Base-by-base conservation (phyloP, 2,113 vertebrate genomes). In the Channa maculata region DNA sequence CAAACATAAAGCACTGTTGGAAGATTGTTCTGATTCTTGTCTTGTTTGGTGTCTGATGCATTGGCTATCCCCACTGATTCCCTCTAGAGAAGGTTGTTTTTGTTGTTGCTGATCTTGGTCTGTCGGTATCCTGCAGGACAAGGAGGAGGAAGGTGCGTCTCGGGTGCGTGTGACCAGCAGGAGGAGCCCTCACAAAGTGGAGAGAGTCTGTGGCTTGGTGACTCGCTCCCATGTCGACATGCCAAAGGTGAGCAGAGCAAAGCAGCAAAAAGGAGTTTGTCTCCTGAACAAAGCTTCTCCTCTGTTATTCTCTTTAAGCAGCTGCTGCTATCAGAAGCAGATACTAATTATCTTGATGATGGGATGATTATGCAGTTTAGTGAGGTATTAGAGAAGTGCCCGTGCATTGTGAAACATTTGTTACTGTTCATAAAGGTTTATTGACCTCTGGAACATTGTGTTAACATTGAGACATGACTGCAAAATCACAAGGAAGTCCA, bases 111-210 rank as follows among this genome's bases (percentile, higher is more conserved):
- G 34, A 0, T 46, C 54, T 52, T 4, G 24, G 34, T 15, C 4
- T 44, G 9, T 68, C 0, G 67, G n/a, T 79, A 46, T 54, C 14
- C 73, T 44, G n/a, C 61, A 92, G 85, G 81, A 80, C 5, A 72
- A 71, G 73, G 81, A 79, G 10, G 75, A 78, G 50, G 89, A 91
- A 52, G 88, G 90, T 51, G 91, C 92, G 74, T 92, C 87, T 52
- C 90, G 84, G 41, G 93, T 95, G 9, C 84, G 82, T 59, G 92
- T 95, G 82, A 94, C 92, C 85, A 93, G 92, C 89, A 93, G 92
- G 86, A 92, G 85, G 65, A 94, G 88, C 85, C 77, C 91, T 81
- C 93, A 92, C 88, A 93, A 93, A 82, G 92, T 94, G 79, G 94
- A 95, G 83, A 85, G 90, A 37, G 93, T 95, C 55, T 92, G 89